A percentile compares a stretch with the other conserved stretches of the same genome.
These are phyloP conservation scores for Cephalopterus ornatus DNA, from an alignment of 2,113 vertebrate genomes.

Conservation along the genomic window DNA sequence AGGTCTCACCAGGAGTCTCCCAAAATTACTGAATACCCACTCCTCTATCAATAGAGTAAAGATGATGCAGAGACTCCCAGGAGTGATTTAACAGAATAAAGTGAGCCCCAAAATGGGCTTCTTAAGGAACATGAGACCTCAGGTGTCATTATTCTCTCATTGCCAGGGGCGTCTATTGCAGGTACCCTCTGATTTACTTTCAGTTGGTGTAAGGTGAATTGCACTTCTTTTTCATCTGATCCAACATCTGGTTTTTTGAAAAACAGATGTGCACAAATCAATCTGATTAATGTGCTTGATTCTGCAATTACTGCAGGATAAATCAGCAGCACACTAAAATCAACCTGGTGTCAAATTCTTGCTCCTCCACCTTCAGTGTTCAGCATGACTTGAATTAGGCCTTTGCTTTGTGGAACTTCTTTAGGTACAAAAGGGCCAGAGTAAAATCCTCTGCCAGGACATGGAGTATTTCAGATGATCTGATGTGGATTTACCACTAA, in stretches of 20 bases:
- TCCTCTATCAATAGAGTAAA: neutral
- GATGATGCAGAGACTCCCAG: neutral
- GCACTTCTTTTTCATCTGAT: neutral
- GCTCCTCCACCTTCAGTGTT: neutral
- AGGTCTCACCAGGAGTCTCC: neutral
- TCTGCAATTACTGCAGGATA: conserved; percentile 50
- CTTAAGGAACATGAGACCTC: neutral
- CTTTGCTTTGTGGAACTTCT: neutral
- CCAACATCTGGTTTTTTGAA: conserved; percentile 38
- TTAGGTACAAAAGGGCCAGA: neutral
- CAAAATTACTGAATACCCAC: neutral
- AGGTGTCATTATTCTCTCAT: neutral
- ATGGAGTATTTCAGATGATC: neutral
- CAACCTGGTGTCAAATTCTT: neutral
- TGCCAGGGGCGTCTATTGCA: neutral
- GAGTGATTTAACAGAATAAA: neutral
- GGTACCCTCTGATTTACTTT: neutral
- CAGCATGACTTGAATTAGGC: neutral
- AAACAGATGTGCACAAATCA: conserved; percentile 56
- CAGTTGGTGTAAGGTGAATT: neutral
- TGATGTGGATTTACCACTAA: neutral
- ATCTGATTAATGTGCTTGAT: conserved; percentile 57
- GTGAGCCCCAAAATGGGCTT: neutral
- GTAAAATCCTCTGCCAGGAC: neutral
- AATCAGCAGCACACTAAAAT: neutral